Base-by-base conservation (phyloP, 2,888 invertebrate species). In the Abscondita cerata region DNA sequence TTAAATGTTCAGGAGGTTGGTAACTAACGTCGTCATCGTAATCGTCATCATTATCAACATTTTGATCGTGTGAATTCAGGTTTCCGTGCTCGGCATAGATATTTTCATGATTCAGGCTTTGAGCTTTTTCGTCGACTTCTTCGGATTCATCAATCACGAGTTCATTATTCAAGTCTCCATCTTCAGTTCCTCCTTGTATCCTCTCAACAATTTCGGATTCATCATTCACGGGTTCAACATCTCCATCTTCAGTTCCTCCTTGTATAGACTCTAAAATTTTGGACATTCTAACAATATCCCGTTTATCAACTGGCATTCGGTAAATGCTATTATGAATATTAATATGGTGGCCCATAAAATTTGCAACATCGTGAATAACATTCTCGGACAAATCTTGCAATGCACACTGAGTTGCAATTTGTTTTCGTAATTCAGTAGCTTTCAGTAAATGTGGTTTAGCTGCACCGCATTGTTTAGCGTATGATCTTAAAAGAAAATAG, bases 291-390 rank as follows among this genome's bases (percentile, higher is more conserved):
- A 46, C 5, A 20, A 46, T 46, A 8, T 46, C 46, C n/a, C 46
- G 1, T n/a, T 1, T 19, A 9, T 46, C 12, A 8, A 46, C 46
- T 9, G 20, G 46, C 2, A 46, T 11, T 1, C 46, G 18, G 9
- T 46, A 46, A 19, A 46, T 46, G 11, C 19, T 46, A 20, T 46
- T 12, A 16, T 46, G 46, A 8, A 46, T 18, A 8, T 20, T 46
- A 4, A 13, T 41, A 41, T 41, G 13, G 8, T 41, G 41, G 16
- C 41, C 41, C 41, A 41, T 41, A 41, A 41, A 41, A 41, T 41
- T 12, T 46, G 20, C 46, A 18, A 46, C 18, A 12, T 46, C 46
- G 18, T 8, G 18, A 11, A 46, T 8, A 18, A 46, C n/a, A 8
- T 46, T 46, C 11, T 46, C 46, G 1, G 46, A 19, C n/a, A 46